Evolutionary conservation across 1,140 invertebrate genomes (phyloP), one percentile per base, ranked within the genome.

Genomic region (Cataglyphis hispanica): DNA sequence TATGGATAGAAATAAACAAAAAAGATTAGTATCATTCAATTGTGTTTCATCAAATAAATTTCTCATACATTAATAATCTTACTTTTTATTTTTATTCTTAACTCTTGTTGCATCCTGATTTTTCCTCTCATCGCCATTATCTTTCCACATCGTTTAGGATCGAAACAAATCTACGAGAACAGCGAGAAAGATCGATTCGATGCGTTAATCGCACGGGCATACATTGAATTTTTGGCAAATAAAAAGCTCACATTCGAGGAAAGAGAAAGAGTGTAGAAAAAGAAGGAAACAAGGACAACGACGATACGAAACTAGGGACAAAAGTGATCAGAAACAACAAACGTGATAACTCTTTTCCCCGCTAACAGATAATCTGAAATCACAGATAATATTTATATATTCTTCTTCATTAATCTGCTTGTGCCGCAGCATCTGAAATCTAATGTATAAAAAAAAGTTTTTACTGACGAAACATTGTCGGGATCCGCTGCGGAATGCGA

Each of bases 361-460:
- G 40, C 25, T 72, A 19, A 60, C 25, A 58, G 19, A 72, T 31
- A 90, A 92, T 91, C 87, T 86, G 87, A 92, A 92, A 94, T 94
- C 93, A 94, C 92, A 94, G 93, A 94, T 89, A 93, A 64, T 87
- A 37, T 81, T 81, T 91, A 85, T 83, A 89, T 85, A 91, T 89
- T 89, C 84, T 92, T 89, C 84, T 85, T 92, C 69, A 75, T 22
- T 61, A 60, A 87, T 87, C 92, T 94, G 37, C 67, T 83, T 80
- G 16, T 50, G 92, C 92, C 93, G 92, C 92, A 94, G 91, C 92
- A 92, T 94, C 93, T 92, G 78, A 85, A 94, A 90, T 87, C 91
- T 94, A 95, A 85, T 60, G 89, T 94, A 92, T 91, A 94, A 93
- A 94, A 93, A 89, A 94, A 91, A 89, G 77, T 84, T 87, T 89